A percentile compares a stretch with the other conserved stretches of the same genome.
Conservation (phyloP, 2,888 invertebrate genomes). For the Mythimna lalbum region DNA sequence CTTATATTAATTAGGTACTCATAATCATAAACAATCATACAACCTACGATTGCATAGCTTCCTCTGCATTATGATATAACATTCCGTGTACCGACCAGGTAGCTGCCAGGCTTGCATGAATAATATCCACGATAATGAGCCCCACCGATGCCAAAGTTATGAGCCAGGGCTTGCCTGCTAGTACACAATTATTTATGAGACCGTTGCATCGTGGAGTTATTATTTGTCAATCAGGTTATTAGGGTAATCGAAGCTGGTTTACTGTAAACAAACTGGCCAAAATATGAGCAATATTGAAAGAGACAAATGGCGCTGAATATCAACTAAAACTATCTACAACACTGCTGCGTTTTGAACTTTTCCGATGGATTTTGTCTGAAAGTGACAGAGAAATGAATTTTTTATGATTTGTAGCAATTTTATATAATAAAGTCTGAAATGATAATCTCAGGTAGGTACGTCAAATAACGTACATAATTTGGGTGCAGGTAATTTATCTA, state of each 20-base stretch:
- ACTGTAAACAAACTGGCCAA: neutral
- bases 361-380: too few relatives aligned
- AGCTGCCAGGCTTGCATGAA: constrained; percentile 76
- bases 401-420: too few relatives aligned
- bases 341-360: too few relatives aligned
- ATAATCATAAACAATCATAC: constrained; percentile 4
- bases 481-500: too few relatives aligned
- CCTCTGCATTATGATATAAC: constrained; percentile 77
- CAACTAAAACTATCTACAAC: too few relatives aligned
- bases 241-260: constrained; percentile 1
- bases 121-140: constrained; percentile 78
- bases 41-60: constrained; percentile 34
- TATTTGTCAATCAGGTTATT: constrained; percentile 23
- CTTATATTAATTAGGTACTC: constrained; percentile 16
- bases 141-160: constrained; percentile 70
- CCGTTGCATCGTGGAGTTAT: constrained; percentile 20
- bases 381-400: too few relatives aligned
- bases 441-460: too few relatives aligned
- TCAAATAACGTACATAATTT: too few relatives aligned
- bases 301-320: too few relatives aligned
- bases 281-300: too few relatives aligned
- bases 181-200: constrained; percentile 52
- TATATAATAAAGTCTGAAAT: too few relatives aligned
- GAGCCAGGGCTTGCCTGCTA: constrained; percentile 48
- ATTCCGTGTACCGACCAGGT: constrained; percentile 66